Conservation (phyloP, 2,797 vertebrate genomes). For the Falco naumanni region DNA sequence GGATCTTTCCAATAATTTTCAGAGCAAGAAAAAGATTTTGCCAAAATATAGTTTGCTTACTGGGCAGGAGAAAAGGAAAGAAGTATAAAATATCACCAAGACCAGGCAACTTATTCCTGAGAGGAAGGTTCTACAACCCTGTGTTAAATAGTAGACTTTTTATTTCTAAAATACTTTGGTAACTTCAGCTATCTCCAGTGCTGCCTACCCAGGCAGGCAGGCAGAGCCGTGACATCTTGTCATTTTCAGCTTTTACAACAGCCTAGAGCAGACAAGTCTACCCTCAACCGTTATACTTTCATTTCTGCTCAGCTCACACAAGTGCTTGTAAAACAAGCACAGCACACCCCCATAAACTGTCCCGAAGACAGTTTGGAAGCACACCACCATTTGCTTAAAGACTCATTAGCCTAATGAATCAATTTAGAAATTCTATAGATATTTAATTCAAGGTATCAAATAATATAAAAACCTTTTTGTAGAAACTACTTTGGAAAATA, state of each 20-base stretch:
- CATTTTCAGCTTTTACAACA: neutral
- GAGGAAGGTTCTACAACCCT: neutral
- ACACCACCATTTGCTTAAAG: neutral
- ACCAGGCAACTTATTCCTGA: neutral
- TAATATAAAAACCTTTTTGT: neutral
- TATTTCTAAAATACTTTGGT: neutral
- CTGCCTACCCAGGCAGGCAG: neutral
- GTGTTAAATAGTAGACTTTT: neutral
- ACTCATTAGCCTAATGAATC: neutral
- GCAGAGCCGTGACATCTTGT: neutral
- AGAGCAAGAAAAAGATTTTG: neutral
- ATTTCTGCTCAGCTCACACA: neutral
- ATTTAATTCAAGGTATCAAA: neutral
- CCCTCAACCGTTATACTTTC: neutral
- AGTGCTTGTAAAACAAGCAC: neutral
- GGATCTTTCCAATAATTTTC: neutral
- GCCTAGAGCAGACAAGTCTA: neutral
- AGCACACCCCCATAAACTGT: neutral
- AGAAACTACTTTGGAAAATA: neutral
- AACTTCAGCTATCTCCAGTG: neutral
- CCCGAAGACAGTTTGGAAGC: neutral
- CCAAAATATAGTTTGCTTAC: neutral
- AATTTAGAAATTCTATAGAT: neutral
- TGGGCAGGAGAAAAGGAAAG: neutral
- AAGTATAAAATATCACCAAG: neutral